phyloP scores from a whole-genome alignment of 2,797 vertebrate species.

The Pelodytes ibericus region DNA sequence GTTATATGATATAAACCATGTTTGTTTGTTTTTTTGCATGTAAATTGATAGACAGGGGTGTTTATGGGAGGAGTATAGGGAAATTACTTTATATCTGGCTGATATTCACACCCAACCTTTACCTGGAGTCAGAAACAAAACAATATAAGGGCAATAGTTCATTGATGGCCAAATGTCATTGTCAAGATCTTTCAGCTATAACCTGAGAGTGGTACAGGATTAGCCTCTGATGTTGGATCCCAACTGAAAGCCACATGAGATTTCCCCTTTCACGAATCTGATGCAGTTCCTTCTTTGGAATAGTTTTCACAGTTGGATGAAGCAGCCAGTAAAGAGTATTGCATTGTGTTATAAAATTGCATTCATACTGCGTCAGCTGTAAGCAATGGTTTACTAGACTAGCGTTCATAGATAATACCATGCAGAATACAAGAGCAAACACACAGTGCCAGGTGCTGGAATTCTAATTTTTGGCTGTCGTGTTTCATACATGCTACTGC shows the following conservation, averaged over 20 bases:
- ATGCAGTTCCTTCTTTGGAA: neutral
- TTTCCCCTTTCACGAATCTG: neutral
- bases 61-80: too few relatives aligned
- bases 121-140: neutral
- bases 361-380: neutral
- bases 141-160: neutral
- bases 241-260: neutral
- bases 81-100: neutral
- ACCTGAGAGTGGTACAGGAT: neutral
- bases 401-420: neutral
- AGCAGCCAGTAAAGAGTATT: neutral
- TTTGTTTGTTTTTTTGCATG: neutral
- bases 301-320: neutral
- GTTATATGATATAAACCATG: too few relatives aligned
- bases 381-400: neutral
- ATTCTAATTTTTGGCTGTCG: neutral
- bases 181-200: neutral
- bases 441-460: neutral
- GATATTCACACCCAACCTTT: neutral
- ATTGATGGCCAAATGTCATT: neutral
- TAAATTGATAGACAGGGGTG: neutral
- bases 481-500: neutral
- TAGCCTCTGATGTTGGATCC: neutral
- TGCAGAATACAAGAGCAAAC: neutral
- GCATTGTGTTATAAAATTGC: neutral